Percentiles rank a stretch among this genome's conserved stretches.
Evolutionary conservation across 2,888 invertebrate genomes (phyloP).

Genomic region (Platycnemis pennipes): DNA sequence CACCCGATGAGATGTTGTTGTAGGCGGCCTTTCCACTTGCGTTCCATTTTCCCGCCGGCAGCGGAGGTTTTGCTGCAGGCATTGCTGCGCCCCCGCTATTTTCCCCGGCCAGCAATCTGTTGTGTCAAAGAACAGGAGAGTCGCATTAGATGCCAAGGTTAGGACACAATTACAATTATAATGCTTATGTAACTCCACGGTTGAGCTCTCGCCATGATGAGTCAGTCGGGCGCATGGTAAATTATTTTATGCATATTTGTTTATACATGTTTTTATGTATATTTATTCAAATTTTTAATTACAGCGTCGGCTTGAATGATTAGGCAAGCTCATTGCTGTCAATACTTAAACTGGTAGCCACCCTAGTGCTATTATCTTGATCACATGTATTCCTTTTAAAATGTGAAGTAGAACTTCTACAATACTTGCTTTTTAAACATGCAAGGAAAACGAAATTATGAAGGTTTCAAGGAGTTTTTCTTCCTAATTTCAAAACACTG

Average conservation of each 20-base stretch:
- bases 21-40: conserved; percentile 51
- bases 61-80: conserved; percentile 12
- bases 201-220: background rate
- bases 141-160: conserved; percentile 63
- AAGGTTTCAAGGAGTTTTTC: no score
- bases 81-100: conserved; percentile 41
- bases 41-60: conserved; percentile 55
- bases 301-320: background rate
- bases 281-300: background rate
- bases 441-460: no score
- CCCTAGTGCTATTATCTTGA: no score
- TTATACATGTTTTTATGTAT: no score
- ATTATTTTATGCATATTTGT: no score
- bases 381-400: no score
- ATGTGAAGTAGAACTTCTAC: no score
- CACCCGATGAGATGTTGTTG: conserved; percentile 48
- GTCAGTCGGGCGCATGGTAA: background rate
- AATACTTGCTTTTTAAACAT: no score
- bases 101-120: conserved; percentile 2
- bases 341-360: no score
- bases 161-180: background rate
- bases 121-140: conserved; percentile 53
- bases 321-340: no score
- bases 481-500: no score
- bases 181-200: conserved; percentile 14